Evolutionary conservation across 2,797 vertebrate species (phyloP).

Genomic region (Anguilla anguilla): DNA sequence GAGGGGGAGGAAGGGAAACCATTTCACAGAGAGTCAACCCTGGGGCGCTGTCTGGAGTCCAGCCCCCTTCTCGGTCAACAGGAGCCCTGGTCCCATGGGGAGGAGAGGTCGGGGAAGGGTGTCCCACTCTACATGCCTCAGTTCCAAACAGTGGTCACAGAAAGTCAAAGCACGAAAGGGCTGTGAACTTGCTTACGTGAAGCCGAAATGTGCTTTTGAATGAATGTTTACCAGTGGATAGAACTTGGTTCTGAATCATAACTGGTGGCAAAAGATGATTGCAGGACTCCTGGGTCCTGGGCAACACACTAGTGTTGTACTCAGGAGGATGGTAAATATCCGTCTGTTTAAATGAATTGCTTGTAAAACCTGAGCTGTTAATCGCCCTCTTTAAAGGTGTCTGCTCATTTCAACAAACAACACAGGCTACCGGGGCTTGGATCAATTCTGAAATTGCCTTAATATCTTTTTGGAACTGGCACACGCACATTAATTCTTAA

Average conservation of each 20-base stretch:
- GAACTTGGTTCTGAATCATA: not conserved
- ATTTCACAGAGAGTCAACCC: slow-evolving; percentile 47
- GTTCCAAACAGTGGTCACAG: slow-evolving; percentile 60
- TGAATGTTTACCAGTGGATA: not conserved
- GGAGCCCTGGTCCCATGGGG: slow-evolving; percentile 52
- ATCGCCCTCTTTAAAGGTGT: not conserved
- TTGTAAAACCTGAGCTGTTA: not conserved
- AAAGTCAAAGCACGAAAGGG: slow-evolving; percentile 55
- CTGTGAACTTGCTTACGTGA: not conserved
- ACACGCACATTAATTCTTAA: not conserved
- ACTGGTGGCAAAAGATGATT: not conserved
- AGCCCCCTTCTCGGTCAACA: slow-evolving; percentile 29
- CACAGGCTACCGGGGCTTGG: not conserved
- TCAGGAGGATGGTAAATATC: not conserved
- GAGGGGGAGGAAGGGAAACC: slow-evolving; percentile 25
- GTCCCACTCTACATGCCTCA: slow-evolving; percentile 72
- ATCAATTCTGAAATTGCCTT: not conserved
- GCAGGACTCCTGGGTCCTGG: not conserved
- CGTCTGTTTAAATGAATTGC: not conserved
- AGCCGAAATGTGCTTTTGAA: not conserved
- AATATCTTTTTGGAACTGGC: not conserved
- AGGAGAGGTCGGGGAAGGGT: slow-evolving; percentile 43
- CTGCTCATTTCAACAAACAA: not conserved
- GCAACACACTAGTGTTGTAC: not conserved
- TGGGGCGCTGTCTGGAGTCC: slow-evolving; percentile 46